These are phyloP conservation scores for Platorchestia sp. DNA, from an alignment of 1,140 invertebrate genomes.

Conservation along the genomic window DNA sequence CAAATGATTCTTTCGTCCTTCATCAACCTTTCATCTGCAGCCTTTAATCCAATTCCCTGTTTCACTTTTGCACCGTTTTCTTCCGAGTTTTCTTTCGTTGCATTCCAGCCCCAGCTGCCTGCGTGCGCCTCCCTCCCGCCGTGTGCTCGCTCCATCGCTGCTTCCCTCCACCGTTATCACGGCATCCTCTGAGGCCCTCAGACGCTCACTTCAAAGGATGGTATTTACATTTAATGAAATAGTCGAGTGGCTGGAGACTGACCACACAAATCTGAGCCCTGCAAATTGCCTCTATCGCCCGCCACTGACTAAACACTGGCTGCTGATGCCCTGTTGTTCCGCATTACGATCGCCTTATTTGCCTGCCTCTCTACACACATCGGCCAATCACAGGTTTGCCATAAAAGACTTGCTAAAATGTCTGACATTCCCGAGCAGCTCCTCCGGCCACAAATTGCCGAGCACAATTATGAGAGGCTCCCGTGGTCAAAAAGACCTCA, in stretches of 20 bases:
- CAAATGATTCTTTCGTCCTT: background rate
- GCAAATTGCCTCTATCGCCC: background rate
- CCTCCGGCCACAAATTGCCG: background rate
- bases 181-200: background rate
- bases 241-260: slow-evolving; percentile 37
- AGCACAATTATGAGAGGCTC: background rate
- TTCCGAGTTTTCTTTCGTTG: background rate
- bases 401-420: background rate
- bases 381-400: background rate
- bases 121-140: background rate
- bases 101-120: background rate
- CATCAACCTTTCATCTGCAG: background rate
- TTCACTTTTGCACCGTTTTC: background rate
- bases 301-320: background rate
- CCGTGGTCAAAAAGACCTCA: background rate
- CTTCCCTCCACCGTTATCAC: background rate
- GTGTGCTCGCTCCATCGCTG: background rate
- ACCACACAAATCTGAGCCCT: slow-evolving; percentile 31
- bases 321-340: background rate
- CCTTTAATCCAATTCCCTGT: background rate
- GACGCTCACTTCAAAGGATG: slow-evolving; percentile 15
- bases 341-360: slow-evolving; percentile 25
- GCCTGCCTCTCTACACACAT: background rate
- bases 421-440: background rate
- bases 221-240: slow-evolving; percentile 50